Conservation (phyloP, 2,113 vertebrate genomes). For the Pituophis catenifer region DNA sequence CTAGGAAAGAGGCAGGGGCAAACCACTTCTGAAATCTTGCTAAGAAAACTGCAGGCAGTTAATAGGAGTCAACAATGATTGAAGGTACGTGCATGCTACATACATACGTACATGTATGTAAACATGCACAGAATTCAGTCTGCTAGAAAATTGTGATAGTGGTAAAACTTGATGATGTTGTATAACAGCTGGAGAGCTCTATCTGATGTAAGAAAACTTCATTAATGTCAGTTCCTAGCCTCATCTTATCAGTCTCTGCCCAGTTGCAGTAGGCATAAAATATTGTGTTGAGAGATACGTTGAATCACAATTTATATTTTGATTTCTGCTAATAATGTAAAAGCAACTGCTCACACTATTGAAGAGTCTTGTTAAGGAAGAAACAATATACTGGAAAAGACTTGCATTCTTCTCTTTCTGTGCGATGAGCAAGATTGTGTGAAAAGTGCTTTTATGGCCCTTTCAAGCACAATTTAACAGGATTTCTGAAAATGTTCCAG, state of each 20-base stretch:
- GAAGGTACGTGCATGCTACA: neutral
- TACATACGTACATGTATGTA: neutral
- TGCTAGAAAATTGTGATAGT: neutral
- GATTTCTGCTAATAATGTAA: neutral
- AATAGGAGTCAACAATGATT: neutral
- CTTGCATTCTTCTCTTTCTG: neutral
- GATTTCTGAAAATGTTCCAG: neutral
- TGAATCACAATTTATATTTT: neutral
- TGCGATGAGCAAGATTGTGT: neutral
- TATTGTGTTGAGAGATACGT: neutral
- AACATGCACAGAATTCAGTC: neutral
- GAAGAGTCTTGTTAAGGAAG: neutral
- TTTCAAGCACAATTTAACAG: neutral
- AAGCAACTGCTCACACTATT: neutral
- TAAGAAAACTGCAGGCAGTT: neutral
- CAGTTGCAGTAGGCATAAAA: neutral
- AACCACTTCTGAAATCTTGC: neutral
- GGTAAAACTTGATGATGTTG: neutral
- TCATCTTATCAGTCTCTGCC: neutral
- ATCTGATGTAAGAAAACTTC: neutral
- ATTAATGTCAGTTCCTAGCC: neutral
- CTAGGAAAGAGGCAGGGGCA: neutral
- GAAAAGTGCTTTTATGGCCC: neutral
- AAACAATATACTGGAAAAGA: neutral
- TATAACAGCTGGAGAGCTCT: neutral